Conservation (phyloP, 1,140 invertebrate genomes). For the Geopemphigus sp. region DNA sequence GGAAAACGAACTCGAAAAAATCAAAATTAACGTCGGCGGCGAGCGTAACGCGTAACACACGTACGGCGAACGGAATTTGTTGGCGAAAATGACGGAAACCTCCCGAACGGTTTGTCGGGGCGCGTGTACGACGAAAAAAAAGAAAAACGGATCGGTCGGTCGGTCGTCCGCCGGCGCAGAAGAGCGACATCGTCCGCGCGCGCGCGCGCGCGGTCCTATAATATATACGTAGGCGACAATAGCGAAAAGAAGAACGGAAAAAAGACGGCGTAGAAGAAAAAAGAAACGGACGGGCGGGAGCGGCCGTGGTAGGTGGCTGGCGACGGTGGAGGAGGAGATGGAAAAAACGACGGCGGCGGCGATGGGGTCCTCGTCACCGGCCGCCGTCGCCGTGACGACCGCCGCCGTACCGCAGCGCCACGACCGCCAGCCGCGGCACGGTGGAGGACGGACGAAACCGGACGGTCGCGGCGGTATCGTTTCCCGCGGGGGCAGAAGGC, state of each 20-base stretch:
- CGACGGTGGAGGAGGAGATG: not conserved
- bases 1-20: too few relatives aligned
- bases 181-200: not conserved
- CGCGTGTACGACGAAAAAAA: not conserved
- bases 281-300: too few relatives aligned
- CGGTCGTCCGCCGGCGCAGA: not conserved
- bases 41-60: too few relatives aligned
- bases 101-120: not conserved
- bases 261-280: not conserved
- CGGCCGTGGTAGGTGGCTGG: not conserved
- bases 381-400: slow-evolving; percentile 45
- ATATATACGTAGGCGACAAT: too few relatives aligned
- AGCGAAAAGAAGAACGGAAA: not conserved
- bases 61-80: too few relatives aligned
- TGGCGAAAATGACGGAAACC: too few relatives aligned
- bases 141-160: too few relatives aligned
- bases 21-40: too few relatives aligned
- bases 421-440: too few relatives aligned
- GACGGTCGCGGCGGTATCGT: not conserved
- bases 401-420: not conserved
- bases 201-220: too few relatives aligned
- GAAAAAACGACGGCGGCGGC: not conserved
- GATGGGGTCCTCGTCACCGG: slow-evolving; percentile 17
- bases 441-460: not conserved
- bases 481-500: not conserved